Conservation (phyloP, 2,113 vertebrate genomes). For the Petrocephalus zakoni region DNA sequence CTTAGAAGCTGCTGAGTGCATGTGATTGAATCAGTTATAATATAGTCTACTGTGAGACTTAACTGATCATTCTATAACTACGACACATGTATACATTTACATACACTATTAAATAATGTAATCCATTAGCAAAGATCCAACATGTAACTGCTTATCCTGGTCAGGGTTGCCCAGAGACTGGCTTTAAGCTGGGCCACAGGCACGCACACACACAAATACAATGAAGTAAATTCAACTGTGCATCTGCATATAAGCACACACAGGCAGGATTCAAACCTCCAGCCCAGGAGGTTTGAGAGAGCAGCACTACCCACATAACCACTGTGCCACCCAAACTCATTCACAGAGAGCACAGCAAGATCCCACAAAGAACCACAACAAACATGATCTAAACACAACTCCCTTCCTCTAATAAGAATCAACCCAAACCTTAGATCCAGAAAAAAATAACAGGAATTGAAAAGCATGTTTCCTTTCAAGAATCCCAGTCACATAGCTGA, state of each 20-base stretch:
- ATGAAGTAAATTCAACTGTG: neutral
- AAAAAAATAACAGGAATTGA: neutral
- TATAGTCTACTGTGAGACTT: neutral
- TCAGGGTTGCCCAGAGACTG: neutral
- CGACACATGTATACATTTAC: neutral
- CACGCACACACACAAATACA: neutral
- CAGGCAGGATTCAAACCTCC: neutral
- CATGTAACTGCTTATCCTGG: neutral
- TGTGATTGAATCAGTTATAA: neutral
- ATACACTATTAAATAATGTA: neutral
- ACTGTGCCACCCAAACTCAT: neutral
- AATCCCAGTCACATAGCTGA: neutral
- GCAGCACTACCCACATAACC: neutral
- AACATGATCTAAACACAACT: neutral
- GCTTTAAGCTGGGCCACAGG: neutral
- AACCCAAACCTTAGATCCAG: neutral
- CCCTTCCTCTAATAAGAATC: neutral
- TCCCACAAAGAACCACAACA: neutral
- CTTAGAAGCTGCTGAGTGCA: neutral
- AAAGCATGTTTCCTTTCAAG: neutral
- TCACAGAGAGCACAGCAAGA: neutral
- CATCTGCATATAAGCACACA: neutral
- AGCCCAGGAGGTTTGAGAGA: neutral
- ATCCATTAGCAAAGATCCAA: neutral
- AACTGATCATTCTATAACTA: neutral